Conservation (phyloP, 2,797 vertebrate species). For the Chloroceryle inda region DNA sequence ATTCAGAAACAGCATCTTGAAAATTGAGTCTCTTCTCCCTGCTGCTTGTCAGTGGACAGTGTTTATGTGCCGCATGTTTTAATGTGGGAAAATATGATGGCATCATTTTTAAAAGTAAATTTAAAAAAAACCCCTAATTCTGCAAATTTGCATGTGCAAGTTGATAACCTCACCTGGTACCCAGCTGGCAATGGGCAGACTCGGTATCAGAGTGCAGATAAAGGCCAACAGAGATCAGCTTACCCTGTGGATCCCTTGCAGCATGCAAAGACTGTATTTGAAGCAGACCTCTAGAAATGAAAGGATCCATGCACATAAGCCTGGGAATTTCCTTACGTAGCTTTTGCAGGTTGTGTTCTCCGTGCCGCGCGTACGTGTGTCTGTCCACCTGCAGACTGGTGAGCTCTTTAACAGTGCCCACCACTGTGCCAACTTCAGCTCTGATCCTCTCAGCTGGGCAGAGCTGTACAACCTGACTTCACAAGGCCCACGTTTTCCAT, state of each 20-base stretch:
- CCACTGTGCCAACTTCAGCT: neutral
- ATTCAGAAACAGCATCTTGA: neutral
- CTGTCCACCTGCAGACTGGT: neutral
- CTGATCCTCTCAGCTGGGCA: neutral
- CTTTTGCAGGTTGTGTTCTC: neutral
- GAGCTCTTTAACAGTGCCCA: neutral
- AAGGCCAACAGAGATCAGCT: neutral
- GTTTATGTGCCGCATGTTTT: neutral
- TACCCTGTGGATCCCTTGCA: neutral
- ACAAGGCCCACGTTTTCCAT: neutral
- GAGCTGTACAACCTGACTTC: neutral
- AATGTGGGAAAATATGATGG: neutral
- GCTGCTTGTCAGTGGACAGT: neutral
- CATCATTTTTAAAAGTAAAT: neutral
- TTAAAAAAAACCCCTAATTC: neutral
- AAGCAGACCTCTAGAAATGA: neutral
- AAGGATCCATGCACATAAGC: neutral
- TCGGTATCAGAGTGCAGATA: neutral
- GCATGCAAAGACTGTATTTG: neutral
- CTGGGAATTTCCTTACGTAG: neutral
- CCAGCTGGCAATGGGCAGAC: neutral
- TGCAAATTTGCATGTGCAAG: neutral
- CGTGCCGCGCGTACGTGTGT: rapidly evolving
- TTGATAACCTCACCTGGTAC: neutral
- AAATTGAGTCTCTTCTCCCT: neutral